phyloP scores from a whole-genome alignment of 2,113 vertebrate genomes.

The Pterophyllum scalare region DNA sequence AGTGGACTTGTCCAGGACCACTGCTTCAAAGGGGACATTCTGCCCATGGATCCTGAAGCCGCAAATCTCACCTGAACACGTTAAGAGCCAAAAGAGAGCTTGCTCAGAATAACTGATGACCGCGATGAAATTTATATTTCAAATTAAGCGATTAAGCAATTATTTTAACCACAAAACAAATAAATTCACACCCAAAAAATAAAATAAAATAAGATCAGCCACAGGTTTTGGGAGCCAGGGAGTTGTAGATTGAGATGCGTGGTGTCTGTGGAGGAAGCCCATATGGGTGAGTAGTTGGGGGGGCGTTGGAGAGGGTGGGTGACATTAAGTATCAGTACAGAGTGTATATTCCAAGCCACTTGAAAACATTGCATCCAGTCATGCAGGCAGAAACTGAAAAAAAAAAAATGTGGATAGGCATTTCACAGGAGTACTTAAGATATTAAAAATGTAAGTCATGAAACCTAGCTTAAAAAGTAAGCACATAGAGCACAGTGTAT shows the following conservation, averaged over 20 bases:
- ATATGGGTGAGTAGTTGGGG: slow-evolving; percentile 85
- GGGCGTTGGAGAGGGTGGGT: slow-evolving; percentile 80
- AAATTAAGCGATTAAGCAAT: background rate
- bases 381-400: slow-evolving; percentile 95
- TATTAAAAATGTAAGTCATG: slow-evolving; percentile 71
- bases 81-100: slow-evolving; percentile 58
- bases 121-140: background rate
- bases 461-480: slow-evolving; percentile 74
- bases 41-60: slow-evolving; percentile 98
- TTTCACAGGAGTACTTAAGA: slow-evolving; percentile 95
- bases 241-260: slow-evolving; percentile 82
- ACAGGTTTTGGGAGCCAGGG: slow-evolving; percentile 87
- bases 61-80: slow-evolving; percentile 93
- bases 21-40: slow-evolving; percentile 95
- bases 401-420: slow-evolving; percentile 90
- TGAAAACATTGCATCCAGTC: slow-evolving; percentile 96
- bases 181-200: slow-evolving; percentile 71
- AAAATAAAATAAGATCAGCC: slow-evolving; percentile 68
- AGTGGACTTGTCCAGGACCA: slow-evolving; percentile 97
- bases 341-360: slow-evolving; percentile 93
- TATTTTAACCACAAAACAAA: slow-evolving; percentile 60
- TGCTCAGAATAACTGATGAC: slow-evolving; percentile 35
- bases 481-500: slow-evolving; percentile 69
- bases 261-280: slow-evolving; percentile 89
- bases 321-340: slow-evolving; percentile 85